Evolutionary conservation across 2,888 invertebrate genomes (phyloP), one percentile per base, ranked within the genome.

Genomic region (Aplocera efformata): DNA sequence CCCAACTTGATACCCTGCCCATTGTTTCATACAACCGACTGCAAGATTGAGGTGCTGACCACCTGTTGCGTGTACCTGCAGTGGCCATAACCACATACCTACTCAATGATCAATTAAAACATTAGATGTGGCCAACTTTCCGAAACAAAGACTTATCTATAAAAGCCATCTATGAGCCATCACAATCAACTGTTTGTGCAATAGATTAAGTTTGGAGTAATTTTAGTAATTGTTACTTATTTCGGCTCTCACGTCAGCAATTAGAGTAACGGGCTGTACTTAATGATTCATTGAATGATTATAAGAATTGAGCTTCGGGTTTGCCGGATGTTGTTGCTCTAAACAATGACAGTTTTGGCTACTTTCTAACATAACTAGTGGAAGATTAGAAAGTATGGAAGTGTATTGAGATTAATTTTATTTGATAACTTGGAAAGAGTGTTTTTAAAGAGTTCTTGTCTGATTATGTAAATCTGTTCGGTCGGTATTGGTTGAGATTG

Each of bases 281-380:
- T 69, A 70, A 72, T 72, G 71, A 73, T 68, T 72, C 73, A 66
- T 68, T 70, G 71, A 70, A 61, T 68, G 67, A 65, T 72, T 66
- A 62, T 62, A 52, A 52, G 50, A 55, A 50, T 49, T 49, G 47
- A 37, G 37, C 24, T 34, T 30, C n/a, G 27, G 11, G 28, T 39
- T 23, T 32, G 27, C 32, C 45, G 45, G 45, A 45, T 30, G 45
- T 36, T 31, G 35, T 25, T 36, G 23, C 34, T 32, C 2, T 5
- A 22, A 22, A 41, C 45, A 45, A 45, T 40, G 45, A 45, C 40
- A 45, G 9, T 37, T 45, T 34, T 17, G 29, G 2, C 9, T 22
- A 25, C 36, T 40, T 41, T 40, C 36, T 33, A 23, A 9, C 6
- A 20, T 28, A 10, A 21, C 4, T 10, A 17, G 13, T 17, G 5